These are phyloP conservation scores for Zoanthus gigantus DNA, from an alignment of 92 coral and sea anemone genomes.

Conservation along the genomic window DNA sequence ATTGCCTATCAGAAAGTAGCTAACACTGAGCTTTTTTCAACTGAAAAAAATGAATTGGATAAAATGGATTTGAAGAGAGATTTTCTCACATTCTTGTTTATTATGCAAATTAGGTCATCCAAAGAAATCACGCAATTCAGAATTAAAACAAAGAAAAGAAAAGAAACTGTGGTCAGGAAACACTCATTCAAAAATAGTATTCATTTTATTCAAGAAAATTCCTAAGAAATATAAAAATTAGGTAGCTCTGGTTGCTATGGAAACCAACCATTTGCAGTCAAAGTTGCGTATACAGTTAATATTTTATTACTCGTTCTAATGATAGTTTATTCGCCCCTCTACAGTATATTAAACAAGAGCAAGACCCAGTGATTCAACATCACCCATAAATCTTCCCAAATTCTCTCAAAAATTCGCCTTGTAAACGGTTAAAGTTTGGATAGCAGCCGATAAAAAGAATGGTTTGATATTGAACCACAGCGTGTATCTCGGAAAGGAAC, in stretches of 20 bases:
- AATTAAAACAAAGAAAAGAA: not conserved
- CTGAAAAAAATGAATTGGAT: slow-evolving; percentile 20
- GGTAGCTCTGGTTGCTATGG: not conserved
- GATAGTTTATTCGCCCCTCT: not conserved
- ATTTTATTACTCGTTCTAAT: slow-evolving; percentile 15
- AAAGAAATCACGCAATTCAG: not conserved
- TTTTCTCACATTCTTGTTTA: slow-evolving; percentile 12
- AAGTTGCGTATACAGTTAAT: not conserved
- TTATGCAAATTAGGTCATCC: slow-evolving; percentile 22
- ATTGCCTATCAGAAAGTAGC: not conserved
- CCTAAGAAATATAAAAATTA: slow-evolving; percentile 1
- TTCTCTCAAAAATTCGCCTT: slow-evolving; percentile 1
- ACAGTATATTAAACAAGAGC: slow-evolving; percentile 2
- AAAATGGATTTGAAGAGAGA: slow-evolving; percentile 14
- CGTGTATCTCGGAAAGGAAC: slow-evolving; percentile 51
- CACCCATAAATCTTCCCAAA: slow-evolving; percentile 7
- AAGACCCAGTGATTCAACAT: slow-evolving; percentile 17
- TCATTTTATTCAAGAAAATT: not conserved
- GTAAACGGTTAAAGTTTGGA: slow-evolving; percentile 1
- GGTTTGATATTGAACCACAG: slow-evolving; percentile 46
- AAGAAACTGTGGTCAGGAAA: not conserved
- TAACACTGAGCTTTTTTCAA: slow-evolving; percentile 1
- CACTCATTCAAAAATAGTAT: not conserved
- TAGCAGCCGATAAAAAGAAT: slow-evolving; percentile 2
- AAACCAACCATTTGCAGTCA: slow-evolving; percentile 8